These are phyloP conservation scores for Meta bourneti DNA, from an alignment of 2,888 invertebrate genomes.

Conservation along the genomic window DNA sequence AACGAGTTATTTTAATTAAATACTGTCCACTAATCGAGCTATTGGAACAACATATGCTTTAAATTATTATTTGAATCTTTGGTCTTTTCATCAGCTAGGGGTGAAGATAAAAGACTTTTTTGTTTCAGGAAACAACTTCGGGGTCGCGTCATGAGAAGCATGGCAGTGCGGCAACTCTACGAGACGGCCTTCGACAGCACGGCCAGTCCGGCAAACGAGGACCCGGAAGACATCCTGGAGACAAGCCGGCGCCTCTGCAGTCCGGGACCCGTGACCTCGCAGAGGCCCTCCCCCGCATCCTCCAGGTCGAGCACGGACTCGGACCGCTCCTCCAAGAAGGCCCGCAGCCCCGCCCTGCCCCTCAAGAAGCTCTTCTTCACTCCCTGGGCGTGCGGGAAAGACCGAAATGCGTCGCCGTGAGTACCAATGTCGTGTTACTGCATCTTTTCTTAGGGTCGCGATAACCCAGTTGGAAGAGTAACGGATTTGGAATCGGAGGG, in stretches of 20 bases:
- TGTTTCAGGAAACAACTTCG: background rate
- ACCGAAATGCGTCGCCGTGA: constrained; percentile 11
- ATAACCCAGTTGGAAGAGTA: too few species aligned
- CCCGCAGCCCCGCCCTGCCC: constrained; percentile 30
- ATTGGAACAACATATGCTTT: too few species aligned
- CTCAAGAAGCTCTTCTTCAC: constrained; percentile 57
- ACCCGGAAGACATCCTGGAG: constrained; percentile 59
- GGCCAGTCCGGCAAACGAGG: constrained; percentile 52
- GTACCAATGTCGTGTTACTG: background rate
- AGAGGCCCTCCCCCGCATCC: constrained; percentile 57
- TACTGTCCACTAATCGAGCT: too few species aligned
- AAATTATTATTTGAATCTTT: too few species aligned
- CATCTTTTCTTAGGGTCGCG: background rate
- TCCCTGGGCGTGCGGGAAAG: constrained; percentile 41
- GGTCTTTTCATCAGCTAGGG: too few species aligned
- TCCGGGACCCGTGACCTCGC: constrained; percentile 42
- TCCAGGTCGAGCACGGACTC: constrained; percentile 68
- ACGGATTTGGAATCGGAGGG: too few species aligned
- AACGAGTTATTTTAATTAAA: too few species aligned
- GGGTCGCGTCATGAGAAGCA: background rate
- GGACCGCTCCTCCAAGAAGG: background rate
- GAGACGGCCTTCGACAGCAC: constrained; percentile 74
- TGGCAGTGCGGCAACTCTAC: constrained; percentile 34
- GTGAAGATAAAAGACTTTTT: background rate
- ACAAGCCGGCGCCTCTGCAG: constrained; percentile 61